Conservation (phyloP, 2,888 invertebrate genomes). For the Toxonevra muliebris region DNA sequence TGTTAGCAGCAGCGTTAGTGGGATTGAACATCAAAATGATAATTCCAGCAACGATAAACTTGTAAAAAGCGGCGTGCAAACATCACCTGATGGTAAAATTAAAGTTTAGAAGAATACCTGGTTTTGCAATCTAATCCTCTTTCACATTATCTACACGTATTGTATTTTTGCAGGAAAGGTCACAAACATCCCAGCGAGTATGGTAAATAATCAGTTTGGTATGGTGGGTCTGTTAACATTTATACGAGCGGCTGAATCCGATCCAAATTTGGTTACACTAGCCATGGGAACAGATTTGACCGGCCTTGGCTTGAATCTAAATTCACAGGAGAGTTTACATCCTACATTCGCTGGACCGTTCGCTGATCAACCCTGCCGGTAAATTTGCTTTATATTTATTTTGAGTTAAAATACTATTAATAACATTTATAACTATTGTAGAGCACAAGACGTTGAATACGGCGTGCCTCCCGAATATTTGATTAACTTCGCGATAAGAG, state of each 20-base stretch:
- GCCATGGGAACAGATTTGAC: conserved; percentile 98
- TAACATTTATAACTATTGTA: conserved; percentile 53
- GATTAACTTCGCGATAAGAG: conserved; percentile 95
- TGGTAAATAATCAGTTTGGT: conserved; percentile 99
- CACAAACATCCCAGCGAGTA: conserved; percentile 97
- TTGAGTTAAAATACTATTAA: background rate
- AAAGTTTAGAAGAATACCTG: no score
- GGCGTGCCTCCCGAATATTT: conserved; percentile 98
- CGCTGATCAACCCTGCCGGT: conserved; percentile 94
- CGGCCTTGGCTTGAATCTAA: conserved; percentile 96
- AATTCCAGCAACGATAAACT: conserved; percentile 68
- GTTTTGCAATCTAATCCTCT: conserved; percentile 10
- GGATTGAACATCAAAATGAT: conserved; percentile 62
- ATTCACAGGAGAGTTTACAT: conserved; percentile 97
- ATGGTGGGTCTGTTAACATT: conserved; percentile 98
- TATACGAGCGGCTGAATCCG: conserved; percentile 96
- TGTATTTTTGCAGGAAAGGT: conserved; percentile 78
- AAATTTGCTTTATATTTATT: conserved; percentile 24
- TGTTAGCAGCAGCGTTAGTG: conserved; percentile 44
- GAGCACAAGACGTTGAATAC: conserved; percentile 98
- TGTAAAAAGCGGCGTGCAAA: conserved; percentile 87
- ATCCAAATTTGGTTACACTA: conserved; percentile 94
- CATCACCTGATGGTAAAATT: conserved; percentile 85
- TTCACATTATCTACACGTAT: no score
- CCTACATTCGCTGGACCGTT: conserved; percentile 99